Evolutionary conservation across 1,140 invertebrate genomes (phyloP), one percentile per base, ranked within the genome.

Genomic region (Drosophila cardini): DNA sequence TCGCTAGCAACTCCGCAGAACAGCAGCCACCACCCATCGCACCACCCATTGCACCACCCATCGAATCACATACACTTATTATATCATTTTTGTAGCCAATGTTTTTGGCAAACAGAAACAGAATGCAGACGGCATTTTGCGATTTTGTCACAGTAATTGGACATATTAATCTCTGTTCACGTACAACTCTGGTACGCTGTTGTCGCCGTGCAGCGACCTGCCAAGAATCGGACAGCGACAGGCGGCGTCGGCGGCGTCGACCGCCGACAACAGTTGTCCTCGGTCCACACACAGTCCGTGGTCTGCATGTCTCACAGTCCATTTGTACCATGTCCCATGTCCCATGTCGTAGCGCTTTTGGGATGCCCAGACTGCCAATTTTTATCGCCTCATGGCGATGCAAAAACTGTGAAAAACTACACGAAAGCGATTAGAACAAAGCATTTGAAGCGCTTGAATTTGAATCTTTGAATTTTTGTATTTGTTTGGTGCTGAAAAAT

Each of bases 81-180:
- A 89, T 76, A 89, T 87, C 76, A 89, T 89, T 87, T 87, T 77
- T 78, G 67, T 57, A 55, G 63, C 55, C 55, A 45, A 72, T 63
- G 76, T 69, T 72, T 73, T 77, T 73, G 75, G 71, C 75, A 77
- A 74, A 67, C 68, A 50, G 79, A 77, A 74, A 67, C 68, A 50
- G 79, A 76, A 87, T 75, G 84, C 83, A 89, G 85, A 85, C 85
- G 61, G 83, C 86, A 90, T 90, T 91, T 91, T 91, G 76, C 83
- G 83, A 85, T 91, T 91, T 91, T 91, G 90, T 91, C 90, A 91
- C 90, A 91, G 90, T 91, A 91, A 91, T 91, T 91, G 90, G 90
- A 91, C 90, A 91, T 90, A 91, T 91, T 91, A 91, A 91, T 91
- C 90, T 91, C 86, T 90, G 90, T 91, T 91, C 83, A 62, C 78